Percentiles rank a stretch among this genome's conserved stretches.
These are phyloP conservation scores for Lepus townsendii DNA, from an alignment of 2,797 vertebrate genomes.

Conservation along the genomic window DNA sequence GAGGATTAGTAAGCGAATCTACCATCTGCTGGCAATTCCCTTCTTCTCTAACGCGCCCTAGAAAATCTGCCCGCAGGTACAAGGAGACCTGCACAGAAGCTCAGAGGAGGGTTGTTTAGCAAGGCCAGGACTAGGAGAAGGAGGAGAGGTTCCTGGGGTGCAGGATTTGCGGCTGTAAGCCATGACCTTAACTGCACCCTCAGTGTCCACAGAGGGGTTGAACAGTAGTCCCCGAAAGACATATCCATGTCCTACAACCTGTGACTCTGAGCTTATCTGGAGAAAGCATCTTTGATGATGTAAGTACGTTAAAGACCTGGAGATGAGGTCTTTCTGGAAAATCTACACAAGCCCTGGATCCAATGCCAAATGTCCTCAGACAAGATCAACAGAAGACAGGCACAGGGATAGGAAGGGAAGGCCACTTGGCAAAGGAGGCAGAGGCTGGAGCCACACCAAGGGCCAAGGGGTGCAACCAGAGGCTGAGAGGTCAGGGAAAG, in stretches of 20 bases:
- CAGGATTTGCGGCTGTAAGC: background rate
- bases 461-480: background rate
- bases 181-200: background rate
- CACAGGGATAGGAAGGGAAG: background rate
- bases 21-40: background rate
- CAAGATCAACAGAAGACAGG: background rate
- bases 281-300: background rate
- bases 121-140: background rate
- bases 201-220: background rate
- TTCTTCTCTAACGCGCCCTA: background rate
- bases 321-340: background rate
- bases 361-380: background rate
- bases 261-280: background rate
- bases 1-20: background rate
- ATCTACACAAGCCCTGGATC: background rate
- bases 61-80: background rate
- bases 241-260: background rate
- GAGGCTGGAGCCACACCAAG: background rate
- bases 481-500: background rate
- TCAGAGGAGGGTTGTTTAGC: background rate
- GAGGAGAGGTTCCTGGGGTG: background rate
- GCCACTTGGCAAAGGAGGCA: background rate
- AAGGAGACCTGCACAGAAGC: background rate
- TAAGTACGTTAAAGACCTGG: background rate
- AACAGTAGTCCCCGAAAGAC: background rate